Conservation (phyloP, 2,113 vertebrate genomes). For the Tautogolabrus adspersus region DNA sequence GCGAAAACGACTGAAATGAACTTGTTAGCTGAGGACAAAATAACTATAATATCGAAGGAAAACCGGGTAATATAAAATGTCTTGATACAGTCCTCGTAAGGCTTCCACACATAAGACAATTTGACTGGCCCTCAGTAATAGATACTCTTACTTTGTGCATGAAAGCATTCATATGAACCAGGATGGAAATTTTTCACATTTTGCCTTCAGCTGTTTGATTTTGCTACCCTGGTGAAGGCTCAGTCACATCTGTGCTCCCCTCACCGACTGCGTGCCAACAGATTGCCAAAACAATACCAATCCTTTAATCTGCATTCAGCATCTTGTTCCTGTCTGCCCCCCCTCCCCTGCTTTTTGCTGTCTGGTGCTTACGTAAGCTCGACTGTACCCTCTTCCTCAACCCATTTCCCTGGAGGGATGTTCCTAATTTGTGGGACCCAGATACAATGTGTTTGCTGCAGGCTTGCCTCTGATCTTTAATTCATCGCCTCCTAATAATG, state of each 20-base stretch:
- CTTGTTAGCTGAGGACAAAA: too few relatives aligned
- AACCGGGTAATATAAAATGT: too few relatives aligned
- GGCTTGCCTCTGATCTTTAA: slow-evolving; percentile 64
- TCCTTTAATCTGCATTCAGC: slow-evolving; percentile 5
- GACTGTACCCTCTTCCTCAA: slow-evolving; percentile 31
- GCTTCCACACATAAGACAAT: too few relatives aligned
- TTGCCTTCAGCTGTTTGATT: background rate
- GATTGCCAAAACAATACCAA: background rate
- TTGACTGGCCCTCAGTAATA: too few relatives aligned
- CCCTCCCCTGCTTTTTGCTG: slow-evolving; percentile 8
- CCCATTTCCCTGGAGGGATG: slow-evolving; percentile 59
- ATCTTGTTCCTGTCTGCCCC: slow-evolving; percentile 23
- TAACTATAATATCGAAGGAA: too few relatives aligned
- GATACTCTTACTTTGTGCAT: too few relatives aligned
- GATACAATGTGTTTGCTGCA: slow-evolving; percentile 56
- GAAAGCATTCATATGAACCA: background rate
- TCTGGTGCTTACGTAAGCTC: slow-evolving; percentile 38
- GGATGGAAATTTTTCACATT: background rate
- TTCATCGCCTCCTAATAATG: slow-evolving; percentile 49
- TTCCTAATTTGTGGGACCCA: slow-evolving; percentile 65
- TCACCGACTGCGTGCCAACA: background rate
- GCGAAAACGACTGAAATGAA: too few relatives aligned
- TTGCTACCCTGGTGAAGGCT: background rate
- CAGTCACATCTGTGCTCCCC: background rate
- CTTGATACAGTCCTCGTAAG: too few relatives aligned